Evolutionary conservation across 2,888 invertebrate genomes (phyloP).

Genomic region (Lissonota sp.): DNA sequence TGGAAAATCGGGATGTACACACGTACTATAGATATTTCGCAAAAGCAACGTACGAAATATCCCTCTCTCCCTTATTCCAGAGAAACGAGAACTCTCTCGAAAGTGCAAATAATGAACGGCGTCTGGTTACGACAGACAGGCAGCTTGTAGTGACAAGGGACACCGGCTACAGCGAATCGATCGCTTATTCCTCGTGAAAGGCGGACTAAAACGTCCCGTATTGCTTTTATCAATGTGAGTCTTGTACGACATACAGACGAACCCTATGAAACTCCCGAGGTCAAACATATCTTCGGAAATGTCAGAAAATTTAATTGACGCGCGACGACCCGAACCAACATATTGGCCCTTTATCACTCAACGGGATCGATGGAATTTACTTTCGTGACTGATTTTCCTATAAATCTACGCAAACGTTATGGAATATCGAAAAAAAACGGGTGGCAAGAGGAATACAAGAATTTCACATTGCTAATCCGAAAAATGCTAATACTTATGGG

Average conservation of each 20-base stretch:
- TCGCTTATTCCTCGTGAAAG: conserved; percentile 53
- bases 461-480: no score
- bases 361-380: conserved; percentile 7
- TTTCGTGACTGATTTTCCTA: conserved; percentile 9
- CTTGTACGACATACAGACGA: conserved; percentile 25
- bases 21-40: conserved; percentile 48
- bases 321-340: conserved; percentile 1
- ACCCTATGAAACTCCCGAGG: not conserved
- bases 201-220: conserved; percentile 24
- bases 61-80: conserved; percentile 57
- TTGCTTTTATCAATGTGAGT: conserved; percentile 33
- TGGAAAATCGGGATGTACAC: not conserved
- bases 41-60: conserved; percentile 55
- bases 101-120: conserved; percentile 75
- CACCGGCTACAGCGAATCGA: conserved; percentile 62
- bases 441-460: not conserved
- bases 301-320: conserved; percentile 39
- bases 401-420: not conserved
- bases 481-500: no score
- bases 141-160: conserved; percentile 73
- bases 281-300: conserved; percentile 35
- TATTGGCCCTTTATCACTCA: conserved; percentile 28
- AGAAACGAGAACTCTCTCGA: conserved; percentile 67
- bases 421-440: not conserved
- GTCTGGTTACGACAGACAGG: conserved; percentile 74